phyloP scores from a whole-genome alignment of 2,888 invertebrate genomes.

The Agonopterix heracliana region DNA sequence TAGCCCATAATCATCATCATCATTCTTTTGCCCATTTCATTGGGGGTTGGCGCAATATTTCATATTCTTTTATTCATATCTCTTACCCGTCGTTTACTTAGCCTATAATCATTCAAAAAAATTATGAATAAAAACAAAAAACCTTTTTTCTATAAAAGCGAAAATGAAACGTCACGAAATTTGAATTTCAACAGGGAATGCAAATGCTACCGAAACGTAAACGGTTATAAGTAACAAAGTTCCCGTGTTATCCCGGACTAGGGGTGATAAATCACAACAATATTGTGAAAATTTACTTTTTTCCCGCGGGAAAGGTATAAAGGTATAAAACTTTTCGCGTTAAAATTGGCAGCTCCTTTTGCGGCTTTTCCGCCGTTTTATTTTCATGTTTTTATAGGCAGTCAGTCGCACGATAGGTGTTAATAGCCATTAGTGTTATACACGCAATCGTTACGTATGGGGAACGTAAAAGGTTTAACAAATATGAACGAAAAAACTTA shows the following conservation, averaged over 20 bases:
- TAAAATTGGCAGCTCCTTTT: constrained; percentile 44
- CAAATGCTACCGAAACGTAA: constrained; percentile 15
- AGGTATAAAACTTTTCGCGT: constrained; percentile 35
- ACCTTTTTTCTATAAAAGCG: not conserved
- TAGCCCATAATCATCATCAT: too few relatives aligned
- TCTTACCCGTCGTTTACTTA: too few relatives aligned
- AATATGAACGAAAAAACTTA: too few relatives aligned
- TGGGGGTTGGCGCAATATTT: too few relatives aligned
- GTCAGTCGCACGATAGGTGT: not conserved
- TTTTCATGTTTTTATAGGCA: not conserved
- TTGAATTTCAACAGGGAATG: constrained; percentile 21
- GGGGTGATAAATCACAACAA: constrained; percentile 48
- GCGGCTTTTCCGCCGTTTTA: constrained; percentile 15
- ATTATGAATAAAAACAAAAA: too few relatives aligned
- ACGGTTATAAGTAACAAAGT: constrained; percentile 22
- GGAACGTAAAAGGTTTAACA: too few relatives aligned
- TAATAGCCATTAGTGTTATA: too few relatives aligned
- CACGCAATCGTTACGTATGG: too few relatives aligned
- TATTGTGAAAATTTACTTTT: constrained; percentile 47
- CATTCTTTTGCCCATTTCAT: too few relatives aligned
- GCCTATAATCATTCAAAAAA: too few relatives aligned
- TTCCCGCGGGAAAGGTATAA: constrained; percentile 11
- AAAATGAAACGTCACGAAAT: constrained; percentile 14
- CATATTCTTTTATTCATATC: too few relatives aligned
- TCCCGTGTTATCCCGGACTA: constrained; percentile 18